Evolutionary conservation across 2,888 invertebrate genomes (phyloP).

Genomic region (Ophion ellenae): DNA sequence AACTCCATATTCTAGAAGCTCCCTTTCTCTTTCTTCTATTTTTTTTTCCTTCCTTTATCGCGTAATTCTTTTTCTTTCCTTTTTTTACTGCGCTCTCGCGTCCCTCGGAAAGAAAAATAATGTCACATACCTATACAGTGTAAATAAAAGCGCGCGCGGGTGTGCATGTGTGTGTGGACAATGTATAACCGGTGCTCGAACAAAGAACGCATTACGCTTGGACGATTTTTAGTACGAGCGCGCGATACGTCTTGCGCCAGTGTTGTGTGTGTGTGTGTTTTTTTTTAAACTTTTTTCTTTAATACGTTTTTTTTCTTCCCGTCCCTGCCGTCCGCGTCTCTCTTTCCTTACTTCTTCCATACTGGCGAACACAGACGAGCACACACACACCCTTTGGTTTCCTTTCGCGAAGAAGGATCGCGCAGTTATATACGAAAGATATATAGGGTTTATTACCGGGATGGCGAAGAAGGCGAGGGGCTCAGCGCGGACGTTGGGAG

Average conservation of each 20-base stretch:
- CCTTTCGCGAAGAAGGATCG: constrained; percentile 67
- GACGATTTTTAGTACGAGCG: constrained; percentile 66
- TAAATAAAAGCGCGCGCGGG: constrained; percentile 5
- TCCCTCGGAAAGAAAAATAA: constrained; percentile 52
- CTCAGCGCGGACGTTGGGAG: constrained; percentile 40
- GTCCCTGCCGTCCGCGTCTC: constrained; percentile 32
- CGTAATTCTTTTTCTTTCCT: constrained; percentile 18
- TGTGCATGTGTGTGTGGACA: constrained; percentile 38
- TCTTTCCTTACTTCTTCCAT: constrained; percentile 24
- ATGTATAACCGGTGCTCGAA: constrained; percentile 61
- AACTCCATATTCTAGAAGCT: constrained; percentile 39
- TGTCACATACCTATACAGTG: constrained; percentile 34
- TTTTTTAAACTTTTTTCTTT: constrained; percentile 54
- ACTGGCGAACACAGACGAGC: constrained; percentile 25
- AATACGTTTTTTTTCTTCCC: constrained; percentile 34
- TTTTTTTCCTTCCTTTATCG: constrained; percentile 47
- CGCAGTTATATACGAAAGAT: constrained; percentile 67
- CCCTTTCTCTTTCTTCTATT: constrained; percentile 36
- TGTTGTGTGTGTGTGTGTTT: constrained; percentile 21
- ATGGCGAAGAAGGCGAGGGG: constrained; percentile 60
- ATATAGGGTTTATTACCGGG: constrained; percentile 71
- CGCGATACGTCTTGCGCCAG: constrained; percentile 64
- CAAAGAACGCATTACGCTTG: constrained; percentile 66
- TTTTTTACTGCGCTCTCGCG: constrained; percentile 21
- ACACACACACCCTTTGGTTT: constrained; percentile 42